A percentile compares a stretch with the other conserved stretches of the same genome.
These are phyloP conservation scores for Caenorhabditis sinica DNA, from an alignment of 2,888 invertebrate species.

Conservation along the genomic window DNA sequence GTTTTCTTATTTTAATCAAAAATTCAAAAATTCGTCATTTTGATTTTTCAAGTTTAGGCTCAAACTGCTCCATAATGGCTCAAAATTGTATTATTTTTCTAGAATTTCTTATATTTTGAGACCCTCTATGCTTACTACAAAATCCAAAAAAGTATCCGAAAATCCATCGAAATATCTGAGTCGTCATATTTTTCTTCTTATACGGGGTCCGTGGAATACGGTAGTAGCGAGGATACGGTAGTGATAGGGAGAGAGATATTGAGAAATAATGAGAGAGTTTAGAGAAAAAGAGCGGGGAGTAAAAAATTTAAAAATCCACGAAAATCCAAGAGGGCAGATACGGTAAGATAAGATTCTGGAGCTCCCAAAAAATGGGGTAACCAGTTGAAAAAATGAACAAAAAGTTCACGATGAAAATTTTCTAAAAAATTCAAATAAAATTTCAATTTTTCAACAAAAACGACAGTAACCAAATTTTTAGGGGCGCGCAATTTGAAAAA, in stretches of 20 bases:
- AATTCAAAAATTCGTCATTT: too few relatives aligned
- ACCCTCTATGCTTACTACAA: slow-evolving; percentile 34
- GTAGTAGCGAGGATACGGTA: neutral
- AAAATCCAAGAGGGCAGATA: slow-evolving; percentile 5
- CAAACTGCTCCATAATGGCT: too few relatives aligned
- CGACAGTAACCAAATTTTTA: too few relatives aligned
- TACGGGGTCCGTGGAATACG: neutral
- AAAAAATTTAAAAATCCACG: slow-evolving; percentile 10
- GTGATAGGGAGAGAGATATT: neutral
- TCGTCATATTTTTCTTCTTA: neutral
- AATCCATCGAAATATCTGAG: slow-evolving; percentile 48
- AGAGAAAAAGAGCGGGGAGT: neutral
- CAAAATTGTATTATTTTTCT: too few relatives aligned
- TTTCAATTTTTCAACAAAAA: slow-evolving; percentile 2
- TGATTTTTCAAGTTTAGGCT: too few relatives aligned
- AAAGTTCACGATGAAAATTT: neutral
- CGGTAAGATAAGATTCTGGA: neutral
- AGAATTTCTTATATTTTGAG: too few relatives aligned
- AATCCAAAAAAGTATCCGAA: slow-evolving; percentile 52
- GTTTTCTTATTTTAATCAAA: too few relatives aligned
- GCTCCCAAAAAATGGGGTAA: slow-evolving; percentile 7
- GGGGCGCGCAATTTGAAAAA: too few relatives aligned
- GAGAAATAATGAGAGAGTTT: neutral
- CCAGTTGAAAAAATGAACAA: neutral
- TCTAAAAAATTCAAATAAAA: slow-evolving; percentile 1